Evolutionary conservation across 1,140 invertebrate species (phyloP).

Genomic region (Probaryconus sp.): DNA sequence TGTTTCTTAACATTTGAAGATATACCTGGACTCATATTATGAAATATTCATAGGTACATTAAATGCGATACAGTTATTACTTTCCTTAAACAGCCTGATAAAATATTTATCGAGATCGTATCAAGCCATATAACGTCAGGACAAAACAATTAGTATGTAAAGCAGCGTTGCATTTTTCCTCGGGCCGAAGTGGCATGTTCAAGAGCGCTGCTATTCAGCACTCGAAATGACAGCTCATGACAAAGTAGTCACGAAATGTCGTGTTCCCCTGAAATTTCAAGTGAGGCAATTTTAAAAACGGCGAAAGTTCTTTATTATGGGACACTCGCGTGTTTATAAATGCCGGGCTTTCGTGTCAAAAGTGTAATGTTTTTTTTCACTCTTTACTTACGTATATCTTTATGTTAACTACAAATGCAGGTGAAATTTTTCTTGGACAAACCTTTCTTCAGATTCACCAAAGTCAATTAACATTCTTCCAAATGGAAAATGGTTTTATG

Average conservation of each 20-base stretch:
- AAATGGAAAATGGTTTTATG: no score
- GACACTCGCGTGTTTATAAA: constrained; percentile 42
- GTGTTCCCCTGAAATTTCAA: constrained; percentile 46
- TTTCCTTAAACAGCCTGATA: constrained; percentile 31
- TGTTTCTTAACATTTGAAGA: no score
- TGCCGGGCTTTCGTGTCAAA: constrained; percentile 44
- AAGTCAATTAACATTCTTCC: no score
- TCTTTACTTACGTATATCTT: constrained; percentile 45
- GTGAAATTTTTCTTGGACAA: constrained; percentile 3
- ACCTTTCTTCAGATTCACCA: no score
- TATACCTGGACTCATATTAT: no score
- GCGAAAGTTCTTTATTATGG: constrained; percentile 46
- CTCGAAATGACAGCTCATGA: constrained; percentile 54
- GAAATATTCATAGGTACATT: constrained; percentile 34
- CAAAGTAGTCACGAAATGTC: constrained; percentile 62
- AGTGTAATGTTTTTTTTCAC: constrained; percentile 17
- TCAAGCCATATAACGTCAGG: constrained; percentile 25
- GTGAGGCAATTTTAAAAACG: constrained; percentile 49
- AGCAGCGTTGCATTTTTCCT: constrained; percentile 27
- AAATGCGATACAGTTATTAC: constrained; percentile 45
- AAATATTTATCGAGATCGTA: constrained; percentile 55
- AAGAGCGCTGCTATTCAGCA: constrained; percentile 45
- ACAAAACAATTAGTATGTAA: constrained; percentile 49
- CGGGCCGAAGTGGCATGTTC: constrained; percentile 17
- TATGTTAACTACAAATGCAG: constrained; percentile 12